Percentiles rank a stretch among this genome's conserved stretches.
Evolutionary conservation across 2,888 invertebrate species (phyloP).

Genomic region (Drosophila buzzatii): DNA sequence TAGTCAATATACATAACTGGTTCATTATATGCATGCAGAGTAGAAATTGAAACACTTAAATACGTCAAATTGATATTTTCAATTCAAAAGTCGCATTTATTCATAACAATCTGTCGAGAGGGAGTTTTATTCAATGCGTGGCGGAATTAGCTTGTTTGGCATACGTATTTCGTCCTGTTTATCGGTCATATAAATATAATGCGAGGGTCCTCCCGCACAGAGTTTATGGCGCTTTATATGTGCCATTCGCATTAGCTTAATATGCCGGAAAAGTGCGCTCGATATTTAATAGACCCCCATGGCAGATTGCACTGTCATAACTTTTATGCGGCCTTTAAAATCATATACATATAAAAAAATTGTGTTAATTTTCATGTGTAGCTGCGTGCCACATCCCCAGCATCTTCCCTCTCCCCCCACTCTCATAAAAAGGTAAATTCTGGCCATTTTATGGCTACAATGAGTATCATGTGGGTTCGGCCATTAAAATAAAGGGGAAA

Average conservation of each 20-base stretch:
- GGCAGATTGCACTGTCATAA: slow-evolving; percentile 66
- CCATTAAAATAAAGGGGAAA: slow-evolving; percentile 44
- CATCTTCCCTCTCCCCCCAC: neutral
- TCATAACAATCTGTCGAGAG: slow-evolving; percentile 32
- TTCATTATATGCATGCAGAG: neutral
- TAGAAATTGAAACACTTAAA: neutral
- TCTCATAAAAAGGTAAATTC: slow-evolving; percentile 55
- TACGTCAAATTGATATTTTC: neutral
- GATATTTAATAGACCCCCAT: slow-evolving; percentile 57
- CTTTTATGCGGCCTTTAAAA: slow-evolving; percentile 77
- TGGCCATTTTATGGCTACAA: slow-evolving; percentile 60
- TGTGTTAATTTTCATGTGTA: slow-evolving; percentile 79
- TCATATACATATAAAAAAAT: slow-evolving; percentile 73
- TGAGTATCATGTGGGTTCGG: slow-evolving; percentile 63
- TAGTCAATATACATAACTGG: neutral
- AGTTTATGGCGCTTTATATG: slow-evolving; percentile 57
- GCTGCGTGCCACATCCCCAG: slow-evolving; percentile 13
- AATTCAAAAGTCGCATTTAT: slow-evolving; percentile 2
- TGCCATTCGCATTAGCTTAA: slow-evolving; percentile 73
- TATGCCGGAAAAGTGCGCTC: slow-evolving; percentile 66
- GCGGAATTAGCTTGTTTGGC: slow-evolving; percentile 52
- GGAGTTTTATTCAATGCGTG: slow-evolving; percentile 29
- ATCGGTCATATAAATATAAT: slow-evolving; percentile 75
- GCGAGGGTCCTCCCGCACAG: slow-evolving; percentile 32
- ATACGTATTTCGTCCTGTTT: slow-evolving; percentile 60